Conservation (phyloP, 64 coral and sea anemone species). For the Stichodactyla mertensii region DNA sequence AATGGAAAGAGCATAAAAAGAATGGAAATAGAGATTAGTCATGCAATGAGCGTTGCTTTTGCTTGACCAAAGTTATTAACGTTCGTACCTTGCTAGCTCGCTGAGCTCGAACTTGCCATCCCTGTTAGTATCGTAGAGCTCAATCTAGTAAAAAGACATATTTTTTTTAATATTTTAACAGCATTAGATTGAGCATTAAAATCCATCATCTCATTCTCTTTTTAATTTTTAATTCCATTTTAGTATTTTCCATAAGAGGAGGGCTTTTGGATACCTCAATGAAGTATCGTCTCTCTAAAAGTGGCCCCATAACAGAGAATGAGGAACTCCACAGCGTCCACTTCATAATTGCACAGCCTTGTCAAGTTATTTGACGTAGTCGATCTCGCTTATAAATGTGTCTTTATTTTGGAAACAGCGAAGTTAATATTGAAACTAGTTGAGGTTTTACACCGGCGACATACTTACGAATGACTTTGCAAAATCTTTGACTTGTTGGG, state of each 20-base stretch:
- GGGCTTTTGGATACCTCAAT: background rate
- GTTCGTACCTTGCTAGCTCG: slow-evolving; percentile 61
- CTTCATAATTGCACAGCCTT: background rate
- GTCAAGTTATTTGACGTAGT: too few relatives aligned
- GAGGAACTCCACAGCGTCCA: background rate
- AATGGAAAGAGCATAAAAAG: background rate
- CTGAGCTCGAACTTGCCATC: slow-evolving; percentile 76
- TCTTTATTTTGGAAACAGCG: too few relatives aligned
- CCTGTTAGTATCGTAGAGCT: slow-evolving; percentile 61
- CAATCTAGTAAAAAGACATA: slow-evolving; percentile 43
- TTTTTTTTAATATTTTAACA: too few relatives aligned
- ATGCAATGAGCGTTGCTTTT: too few relatives aligned
- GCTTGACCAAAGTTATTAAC: background rate
- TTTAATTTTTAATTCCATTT: background rate
- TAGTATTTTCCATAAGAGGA: too few relatives aligned
- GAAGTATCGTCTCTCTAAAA: background rate
- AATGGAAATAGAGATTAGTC: background rate
- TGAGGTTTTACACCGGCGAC: background rate
- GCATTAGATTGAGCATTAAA: too few relatives aligned
- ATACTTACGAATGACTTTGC: slow-evolving; percentile 38
- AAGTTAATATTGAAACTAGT: background rate
- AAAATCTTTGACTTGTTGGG: slow-evolving; percentile 49
- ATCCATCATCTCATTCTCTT: background rate
- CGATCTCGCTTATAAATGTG: too few relatives aligned
- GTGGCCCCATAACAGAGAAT: background rate